Percentiles rank a stretch among this genome's conserved stretches.
phyloP scores from a whole-genome alignment of 2,888 invertebrate genomes.

The Drosophila greeni region DNA sequence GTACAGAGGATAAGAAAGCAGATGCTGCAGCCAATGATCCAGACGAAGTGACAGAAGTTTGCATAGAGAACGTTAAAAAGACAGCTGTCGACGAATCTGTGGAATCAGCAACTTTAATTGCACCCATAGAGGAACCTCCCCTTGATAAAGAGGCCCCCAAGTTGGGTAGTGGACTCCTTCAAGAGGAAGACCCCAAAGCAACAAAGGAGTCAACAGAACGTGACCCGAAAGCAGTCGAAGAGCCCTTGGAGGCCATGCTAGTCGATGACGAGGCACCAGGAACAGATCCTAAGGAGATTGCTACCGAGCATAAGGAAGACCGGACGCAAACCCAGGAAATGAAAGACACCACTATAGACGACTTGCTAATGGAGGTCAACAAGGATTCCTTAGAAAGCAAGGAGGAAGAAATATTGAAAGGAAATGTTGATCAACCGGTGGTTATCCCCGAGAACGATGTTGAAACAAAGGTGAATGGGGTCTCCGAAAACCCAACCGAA shows the following conservation, averaged over 20 bases:
- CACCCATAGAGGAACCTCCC: background rate
- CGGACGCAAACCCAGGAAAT: conserved; percentile 24
- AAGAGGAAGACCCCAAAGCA: background rate
- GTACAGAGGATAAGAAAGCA: background rate
- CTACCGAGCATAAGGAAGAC: background rate
- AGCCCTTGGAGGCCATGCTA: background rate
- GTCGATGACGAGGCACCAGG: conserved; percentile 4
- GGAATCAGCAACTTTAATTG: background rate
- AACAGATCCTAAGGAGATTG: background rate
- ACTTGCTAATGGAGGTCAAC: background rate
- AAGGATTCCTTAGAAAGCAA: background rate
- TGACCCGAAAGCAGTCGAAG: background rate
- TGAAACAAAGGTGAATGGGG: conserved; percentile 12
- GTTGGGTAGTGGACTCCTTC: background rate
- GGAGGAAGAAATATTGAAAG: background rate
- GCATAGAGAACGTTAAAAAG: background rate
- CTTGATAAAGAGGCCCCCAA: background rate
- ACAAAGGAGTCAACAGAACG: background rate
- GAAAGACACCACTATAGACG: conserved; percentile 14
- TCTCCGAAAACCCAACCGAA: background rate
- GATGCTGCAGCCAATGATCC: no score
- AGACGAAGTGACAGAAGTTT: background rate
- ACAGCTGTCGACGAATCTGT: background rate
- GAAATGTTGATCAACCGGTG: background rate
- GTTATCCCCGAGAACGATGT: background rate